Evolutionary conservation across 2,797 vertebrate species (phyloP).

Genomic region (Chromis chromis): DNA sequence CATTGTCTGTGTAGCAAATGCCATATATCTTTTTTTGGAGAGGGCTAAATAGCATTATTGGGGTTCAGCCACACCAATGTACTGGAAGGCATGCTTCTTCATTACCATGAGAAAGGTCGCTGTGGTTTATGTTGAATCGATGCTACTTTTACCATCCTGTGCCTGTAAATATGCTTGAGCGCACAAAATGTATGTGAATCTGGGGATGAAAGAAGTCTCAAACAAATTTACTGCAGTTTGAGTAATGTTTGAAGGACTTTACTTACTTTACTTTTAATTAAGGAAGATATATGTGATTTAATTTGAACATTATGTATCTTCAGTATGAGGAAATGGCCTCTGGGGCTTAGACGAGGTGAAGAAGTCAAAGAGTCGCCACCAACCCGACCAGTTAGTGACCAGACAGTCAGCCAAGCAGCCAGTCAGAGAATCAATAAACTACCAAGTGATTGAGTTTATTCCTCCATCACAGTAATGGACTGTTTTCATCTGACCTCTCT

Average conservation of each 20-base stretch:
- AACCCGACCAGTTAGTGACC: constrained; percentile 3
- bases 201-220: too few species aligned
- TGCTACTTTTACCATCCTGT: too few species aligned
- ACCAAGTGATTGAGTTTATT: constrained; percentile 28
- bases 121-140: too few species aligned
- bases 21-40: too few species aligned
- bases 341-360: neutral
- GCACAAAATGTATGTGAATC: neutral
- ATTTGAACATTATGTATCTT: neutral
- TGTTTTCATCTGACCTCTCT: constrained; percentile 8
- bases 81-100: too few species aligned
- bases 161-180: neutral
- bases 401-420: constrained; percentile 1
- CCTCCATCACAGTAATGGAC: constrained; percentile 42
- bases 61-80: neutral
- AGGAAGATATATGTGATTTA: too few species aligned
- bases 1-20: too few species aligned
- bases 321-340: neutral
- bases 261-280: too few species aligned
- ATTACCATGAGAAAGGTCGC: too few species aligned
- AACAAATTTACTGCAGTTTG: neutral
- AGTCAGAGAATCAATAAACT: constrained; percentile 32
- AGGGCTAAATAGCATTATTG: neutral
- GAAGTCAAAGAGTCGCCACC: neutral
- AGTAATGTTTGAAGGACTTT: neutral